These are phyloP conservation scores for Toxostoma redivivum DNA, from an alignment of 2,113 vertebrate species.

Conservation along the genomic window DNA sequence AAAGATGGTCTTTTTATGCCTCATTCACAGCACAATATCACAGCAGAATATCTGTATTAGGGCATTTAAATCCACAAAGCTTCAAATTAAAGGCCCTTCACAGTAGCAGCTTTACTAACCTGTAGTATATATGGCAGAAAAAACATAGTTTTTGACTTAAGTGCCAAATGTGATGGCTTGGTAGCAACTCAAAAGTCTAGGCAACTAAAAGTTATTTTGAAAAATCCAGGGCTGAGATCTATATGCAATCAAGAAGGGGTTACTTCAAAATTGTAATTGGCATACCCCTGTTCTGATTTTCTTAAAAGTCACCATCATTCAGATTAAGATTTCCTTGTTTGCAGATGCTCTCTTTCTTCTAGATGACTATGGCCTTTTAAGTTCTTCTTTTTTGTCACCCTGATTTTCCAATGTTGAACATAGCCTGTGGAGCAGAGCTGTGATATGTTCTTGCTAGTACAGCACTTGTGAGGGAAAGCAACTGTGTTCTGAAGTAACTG, in stretches of 20 bases:
- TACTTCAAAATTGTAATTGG: not conserved
- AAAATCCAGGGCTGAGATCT: not conserved
- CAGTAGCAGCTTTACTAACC: not conserved
- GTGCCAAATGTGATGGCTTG: not conserved
- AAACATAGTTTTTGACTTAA: not conserved
- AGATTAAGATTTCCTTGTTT: not conserved
- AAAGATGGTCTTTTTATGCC: not conserved
- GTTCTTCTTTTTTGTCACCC: not conserved
- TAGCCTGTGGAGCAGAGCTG: not conserved
- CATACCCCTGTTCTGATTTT: not conserved
- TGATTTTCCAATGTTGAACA: not conserved
- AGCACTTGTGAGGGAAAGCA: not conserved
- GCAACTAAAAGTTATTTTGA: not conserved
- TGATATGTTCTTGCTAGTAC: not conserved
- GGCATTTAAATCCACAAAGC: not conserved
- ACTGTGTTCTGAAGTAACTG: slow-evolving; percentile 13
- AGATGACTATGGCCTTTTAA: not conserved
- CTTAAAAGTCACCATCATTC: not conserved
- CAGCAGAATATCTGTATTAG: not conserved
- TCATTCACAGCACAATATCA: not conserved
- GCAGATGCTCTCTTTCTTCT: not conserved
- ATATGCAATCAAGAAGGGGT: not conserved
- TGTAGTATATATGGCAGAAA: not conserved
- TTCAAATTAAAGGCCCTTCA: not conserved
- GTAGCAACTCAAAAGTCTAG: not conserved